These are phyloP conservation scores for Hyperoplus lanceolatus DNA, from an alignment of 2,797 vertebrate species.

Conservation along the genomic window DNA sequence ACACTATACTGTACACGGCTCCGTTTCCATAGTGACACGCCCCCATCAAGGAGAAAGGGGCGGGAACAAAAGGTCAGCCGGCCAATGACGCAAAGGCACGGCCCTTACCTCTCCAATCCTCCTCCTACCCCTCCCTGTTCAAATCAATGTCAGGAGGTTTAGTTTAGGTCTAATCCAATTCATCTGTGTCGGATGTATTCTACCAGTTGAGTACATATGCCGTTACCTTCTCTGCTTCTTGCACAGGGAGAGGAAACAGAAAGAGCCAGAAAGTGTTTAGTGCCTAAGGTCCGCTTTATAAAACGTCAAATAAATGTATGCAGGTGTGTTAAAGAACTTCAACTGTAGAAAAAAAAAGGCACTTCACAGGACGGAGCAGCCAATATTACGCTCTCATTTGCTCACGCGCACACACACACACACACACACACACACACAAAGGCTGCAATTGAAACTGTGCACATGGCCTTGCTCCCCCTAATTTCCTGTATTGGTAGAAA, in stretches of 20 bases:
- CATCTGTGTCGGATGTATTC: background rate
- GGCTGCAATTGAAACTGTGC: constrained; percentile 59
- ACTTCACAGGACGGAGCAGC: constrained; percentile 51
- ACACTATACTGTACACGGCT: constrained; percentile 19
- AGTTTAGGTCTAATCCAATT: constrained; percentile 17
- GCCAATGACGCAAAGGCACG: constrained; percentile 67
- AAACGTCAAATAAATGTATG: constrained; percentile 24
- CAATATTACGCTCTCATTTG: constrained; percentile 24
- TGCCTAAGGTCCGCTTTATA: background rate
- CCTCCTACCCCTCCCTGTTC: constrained; percentile 38
- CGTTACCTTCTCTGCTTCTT: background rate
- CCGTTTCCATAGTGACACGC: constrained; percentile 82
- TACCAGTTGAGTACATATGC: background rate
- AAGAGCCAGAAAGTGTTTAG: background rate
- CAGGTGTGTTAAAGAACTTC: constrained; percentile 56
- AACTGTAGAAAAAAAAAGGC: constrained; percentile 52
- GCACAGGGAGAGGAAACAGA: background rate
- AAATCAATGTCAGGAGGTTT: constrained; percentile 33
- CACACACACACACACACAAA: constrained; percentile 47
- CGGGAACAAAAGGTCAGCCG: constrained; percentile 57
- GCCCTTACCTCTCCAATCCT: constrained; percentile 35
- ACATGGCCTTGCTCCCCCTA: constrained; percentile 45
- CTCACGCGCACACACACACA: background rate
- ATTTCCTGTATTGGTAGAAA: constrained; percentile 70
- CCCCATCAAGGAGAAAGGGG: constrained; percentile 70